These are phyloP conservation scores for Lepisosteus osseus DNA, from an alignment of 2,113 vertebrate genomes.

Conservation along the genomic window DNA sequence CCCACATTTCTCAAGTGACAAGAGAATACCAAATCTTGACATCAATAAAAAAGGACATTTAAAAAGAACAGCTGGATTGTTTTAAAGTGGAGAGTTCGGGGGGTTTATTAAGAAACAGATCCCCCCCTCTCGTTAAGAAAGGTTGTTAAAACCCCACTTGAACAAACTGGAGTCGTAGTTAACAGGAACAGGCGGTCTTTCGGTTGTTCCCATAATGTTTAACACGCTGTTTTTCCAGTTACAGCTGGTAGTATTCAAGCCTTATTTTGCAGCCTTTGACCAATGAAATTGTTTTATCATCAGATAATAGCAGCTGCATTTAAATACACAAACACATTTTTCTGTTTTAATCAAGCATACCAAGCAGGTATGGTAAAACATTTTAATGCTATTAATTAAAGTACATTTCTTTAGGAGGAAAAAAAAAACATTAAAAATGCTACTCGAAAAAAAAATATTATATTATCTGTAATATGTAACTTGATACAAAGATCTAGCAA, in stretches of 20 bases:
- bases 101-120: no score
- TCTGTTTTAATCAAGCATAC: conserved; percentile 43
- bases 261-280: conserved; percentile 14
- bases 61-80: background rate
- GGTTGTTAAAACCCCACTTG: background rate
- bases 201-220: background rate
- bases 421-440: conserved; percentile 46
- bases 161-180: background rate
- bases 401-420: conserved; percentile 58
- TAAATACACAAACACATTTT: conserved; percentile 34
- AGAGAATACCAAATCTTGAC: conserved; percentile 52
- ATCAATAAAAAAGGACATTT: background rate
- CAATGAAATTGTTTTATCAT: background rate
- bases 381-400: conserved; percentile 76
- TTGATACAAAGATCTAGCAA: conserved; percentile 73
- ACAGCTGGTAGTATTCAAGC: conserved; percentile 17
- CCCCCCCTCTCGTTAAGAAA: background rate
- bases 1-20: conserved; percentile 77
- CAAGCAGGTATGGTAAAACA: conserved; percentile 46
- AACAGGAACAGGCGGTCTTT: background rate
- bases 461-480: conserved; percentile 59
- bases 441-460: conserved; percentile 51
- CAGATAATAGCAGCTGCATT: conserved; percentile 24
- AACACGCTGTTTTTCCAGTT: conserved; percentile 38
- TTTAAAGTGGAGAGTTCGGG: no score